These are phyloP conservation scores for Echinops telfairi DNA, from an alignment of 2,113 vertebrate genomes.

Conservation along the genomic window DNA sequence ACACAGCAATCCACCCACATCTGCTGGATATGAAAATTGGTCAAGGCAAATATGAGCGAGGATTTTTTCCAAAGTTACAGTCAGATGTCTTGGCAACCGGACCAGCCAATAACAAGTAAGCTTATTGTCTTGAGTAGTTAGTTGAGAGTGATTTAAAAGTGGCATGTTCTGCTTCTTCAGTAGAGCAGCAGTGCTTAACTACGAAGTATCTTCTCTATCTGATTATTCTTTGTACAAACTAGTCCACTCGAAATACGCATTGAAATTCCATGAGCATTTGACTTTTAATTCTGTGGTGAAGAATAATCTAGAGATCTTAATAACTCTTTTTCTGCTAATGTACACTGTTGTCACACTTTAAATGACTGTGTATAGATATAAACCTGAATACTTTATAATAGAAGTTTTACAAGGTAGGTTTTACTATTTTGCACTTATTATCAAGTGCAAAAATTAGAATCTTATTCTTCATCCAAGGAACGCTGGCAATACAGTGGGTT, in stretches of 20 bases:
- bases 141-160: not conserved
- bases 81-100: conserved; percentile 94
- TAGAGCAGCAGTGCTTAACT: not conserved
- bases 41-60: conserved; percentile 97
- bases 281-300: conserved; percentile 39
- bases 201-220: not conserved
- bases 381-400: not conserved
- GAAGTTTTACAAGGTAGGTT: conserved; percentile 36
- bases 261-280: not conserved
- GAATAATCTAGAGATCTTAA: not conserved
- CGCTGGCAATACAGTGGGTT: too few relatives aligned
- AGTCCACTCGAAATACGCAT: not conserved
- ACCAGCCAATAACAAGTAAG: conserved; percentile 97
- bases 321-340: not conserved
- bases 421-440: not conserved
- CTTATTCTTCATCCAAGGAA: too few relatives aligned
- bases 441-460: not conserved
- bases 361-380: not conserved
- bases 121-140: not conserved
- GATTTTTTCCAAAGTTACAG: conserved; percentile 97
- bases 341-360: not conserved
- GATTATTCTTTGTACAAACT: not conserved
- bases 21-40: conserved; percentile 99
- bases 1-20: conserved; percentile 97
- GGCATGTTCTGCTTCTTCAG: not conserved